Evolutionary conservation across 2,888 invertebrate species (phyloP), one percentile per base, ranked within the genome.

Genomic region (Ectobius pallidus): DNA sequence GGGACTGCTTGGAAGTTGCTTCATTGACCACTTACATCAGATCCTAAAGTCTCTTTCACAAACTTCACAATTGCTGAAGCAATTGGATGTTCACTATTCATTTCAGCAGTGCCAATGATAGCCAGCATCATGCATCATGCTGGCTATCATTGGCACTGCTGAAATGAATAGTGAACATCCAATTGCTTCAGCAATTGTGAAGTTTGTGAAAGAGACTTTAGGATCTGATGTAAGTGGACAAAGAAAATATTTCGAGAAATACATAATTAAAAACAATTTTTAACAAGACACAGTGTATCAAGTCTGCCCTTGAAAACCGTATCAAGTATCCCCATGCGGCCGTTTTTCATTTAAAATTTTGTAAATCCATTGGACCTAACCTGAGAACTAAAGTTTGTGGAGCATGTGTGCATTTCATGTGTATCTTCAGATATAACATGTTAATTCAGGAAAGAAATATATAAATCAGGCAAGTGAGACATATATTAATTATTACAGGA

Each of bases 91-190:
- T 99, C 99, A 62, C 97, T 97, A 81, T 93, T 95, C 30, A 92
- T 88, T 83, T 99, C 99, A 0, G 99, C 97, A 0, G 95, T 92
- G 0, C 95, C 95, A 34, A 97, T 84, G 7, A 95, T 88, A 0
- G 92, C 89, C 6, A 98, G 82, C 55, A 95, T 95, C 22, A 87
- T 88, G 1, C 81, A 94, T 73, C 89, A 94, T 76, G 89, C 91
- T 0, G 88, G 89, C 92, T 0, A 88, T 95, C 7, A 84, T 97
- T 34, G 95, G 95, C 0, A 92, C 95, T 0, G 97, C 99, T 0
- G 99, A 99, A 83, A 88, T 92, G 30, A 95, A 93, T 81, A 97
- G 97, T 62, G 99, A 99, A 82, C 99, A 99, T 84, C 99, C 99
- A 0, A 94, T 99, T 34, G 99, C 96, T 3, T 88, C 86, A 85